Evolutionary conservation across 2,888 invertebrate genomes (phyloP).

Genomic region (Parnassius glacialis): DNA sequence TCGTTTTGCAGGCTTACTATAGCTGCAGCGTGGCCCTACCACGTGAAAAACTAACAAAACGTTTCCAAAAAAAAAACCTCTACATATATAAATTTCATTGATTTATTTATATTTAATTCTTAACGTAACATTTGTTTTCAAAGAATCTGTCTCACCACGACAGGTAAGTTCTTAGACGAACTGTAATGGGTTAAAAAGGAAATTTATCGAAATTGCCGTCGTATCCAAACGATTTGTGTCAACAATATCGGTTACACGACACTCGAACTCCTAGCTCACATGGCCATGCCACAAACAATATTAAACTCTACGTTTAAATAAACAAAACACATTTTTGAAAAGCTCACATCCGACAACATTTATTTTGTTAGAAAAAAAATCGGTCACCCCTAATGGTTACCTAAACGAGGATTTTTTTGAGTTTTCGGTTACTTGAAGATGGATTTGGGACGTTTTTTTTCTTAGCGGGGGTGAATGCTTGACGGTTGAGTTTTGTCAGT

Average conservation of each 20-base stretch:
- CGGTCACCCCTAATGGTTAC: slow-evolving; percentile 37
- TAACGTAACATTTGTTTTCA: not conserved
- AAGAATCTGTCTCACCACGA: not conserved
- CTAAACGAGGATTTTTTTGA: slow-evolving; percentile 35
- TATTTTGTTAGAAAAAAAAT: slow-evolving; percentile 26
- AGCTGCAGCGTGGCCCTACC: no score
- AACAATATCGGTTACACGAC: slow-evolving; percentile 24
- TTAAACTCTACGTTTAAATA: slow-evolving; percentile 15
- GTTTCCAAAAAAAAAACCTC: no score
- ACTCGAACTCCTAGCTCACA: not conserved
- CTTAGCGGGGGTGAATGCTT: slow-evolving; percentile 20
- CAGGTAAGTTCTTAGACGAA: slow-evolving; percentile 15
- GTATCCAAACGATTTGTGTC: slow-evolving; percentile 21
- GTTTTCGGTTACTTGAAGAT: slow-evolving; percentile 28
- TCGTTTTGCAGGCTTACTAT: no score
- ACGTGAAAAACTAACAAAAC: no score
- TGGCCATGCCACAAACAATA: slow-evolving; percentile 5
- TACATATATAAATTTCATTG: no score
- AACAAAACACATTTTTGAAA: slow-evolving; percentile 18
- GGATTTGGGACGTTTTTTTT: slow-evolving; percentile 28
- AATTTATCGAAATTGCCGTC: slow-evolving; percentile 22
- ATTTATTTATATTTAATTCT: not conserved
- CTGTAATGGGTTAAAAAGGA: slow-evolving; percentile 20
- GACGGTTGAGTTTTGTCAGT: slow-evolving; percentile 17
- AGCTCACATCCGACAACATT: not conserved